Evolutionary conservation across 1,140 invertebrate genomes (phyloP).

Genomic region (Penaeus indicus): DNA sequence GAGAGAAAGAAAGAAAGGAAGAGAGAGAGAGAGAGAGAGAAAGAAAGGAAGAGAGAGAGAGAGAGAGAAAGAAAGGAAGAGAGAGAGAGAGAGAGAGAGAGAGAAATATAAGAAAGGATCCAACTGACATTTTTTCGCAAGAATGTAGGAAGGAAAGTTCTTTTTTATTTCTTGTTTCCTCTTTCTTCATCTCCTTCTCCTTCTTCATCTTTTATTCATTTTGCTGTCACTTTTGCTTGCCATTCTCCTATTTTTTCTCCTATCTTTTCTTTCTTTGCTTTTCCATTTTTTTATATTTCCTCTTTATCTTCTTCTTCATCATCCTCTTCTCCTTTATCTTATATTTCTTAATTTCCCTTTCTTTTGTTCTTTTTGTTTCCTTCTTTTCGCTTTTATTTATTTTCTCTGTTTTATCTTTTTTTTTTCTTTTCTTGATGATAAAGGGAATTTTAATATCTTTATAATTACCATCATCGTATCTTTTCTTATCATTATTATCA

Average conservation of each 20-base stretch:
- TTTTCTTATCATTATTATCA: neutral
- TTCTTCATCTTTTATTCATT: too few relatives aligned
- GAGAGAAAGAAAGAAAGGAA: slow-evolving; percentile 4
- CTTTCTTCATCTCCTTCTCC: too few relatives aligned
- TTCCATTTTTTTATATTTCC: neutral
- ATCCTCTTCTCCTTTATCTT: too few relatives aligned
- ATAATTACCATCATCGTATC: slow-evolving; percentile 12
- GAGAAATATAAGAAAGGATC: neutral
- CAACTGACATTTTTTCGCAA: too few relatives aligned
- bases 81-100: slow-evolving; percentile 10
- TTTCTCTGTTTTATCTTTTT: too few relatives aligned
- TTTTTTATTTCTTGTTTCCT: slow-evolving; percentile 2
- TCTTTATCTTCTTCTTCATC: slow-evolving; percentile 3
- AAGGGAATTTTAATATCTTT: too few relatives aligned
- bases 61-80: slow-evolving; percentile 10
- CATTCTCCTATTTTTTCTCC: too few relatives aligned
- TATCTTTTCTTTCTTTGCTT: neutral
- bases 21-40: slow-evolving; percentile 5
- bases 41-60: neutral
- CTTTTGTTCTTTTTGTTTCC: slow-evolving; percentile 2
- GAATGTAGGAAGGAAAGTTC: neutral
- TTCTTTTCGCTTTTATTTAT: too few relatives aligned
- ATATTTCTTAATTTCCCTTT: too few relatives aligned
- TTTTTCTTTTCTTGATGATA: too few relatives aligned
- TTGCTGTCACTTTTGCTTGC: neutral